Evolutionary conservation across 1,140 invertebrate species (phyloP), one percentile per base, ranked within the genome.

Genomic region (Theocolax elegans): DNA sequence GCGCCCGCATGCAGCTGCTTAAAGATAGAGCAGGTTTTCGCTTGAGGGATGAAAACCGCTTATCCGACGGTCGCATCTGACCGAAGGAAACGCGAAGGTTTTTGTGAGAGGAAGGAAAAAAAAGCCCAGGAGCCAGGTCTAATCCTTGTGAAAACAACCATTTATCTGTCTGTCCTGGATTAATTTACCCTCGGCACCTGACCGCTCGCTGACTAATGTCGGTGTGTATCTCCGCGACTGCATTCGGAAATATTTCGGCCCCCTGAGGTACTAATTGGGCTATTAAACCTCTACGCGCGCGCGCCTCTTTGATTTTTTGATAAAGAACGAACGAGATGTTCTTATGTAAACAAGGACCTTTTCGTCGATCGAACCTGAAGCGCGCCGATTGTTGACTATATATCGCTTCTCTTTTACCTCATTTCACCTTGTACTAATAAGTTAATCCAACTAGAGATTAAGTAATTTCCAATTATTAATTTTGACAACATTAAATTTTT

Each of bases 91-190:
- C 4, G 31, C 31, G 31, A 35, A 35, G 10, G 4, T 6, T 6
- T 35, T 6, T 35, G 10, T 35, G 4, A 35, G 10, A 35, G 4
- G 10, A 46, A 38, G 56, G 8, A 35, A 35, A 35, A 6, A 35
- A 46, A 38, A 63, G 8, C 17, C 59, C 42, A 9, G 49, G 17
- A 38, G 60, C 69, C 10, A 15, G 23, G 56, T n/a, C 63, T 72
- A 67, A 72, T 67, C 48, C 70, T 72, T 62, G 27, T 51, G 70
- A 66, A 72, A 67, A 67, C 63, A 66, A 67, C 29, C 54, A 60
- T 72, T 66, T 67, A 60, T 72, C 64, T 51, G 62, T 53, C 58
- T 23, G 40, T 63, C 29, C 56, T 46, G 51, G 49, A 66, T 67
- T 68, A 72, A 68, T 68, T 72, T 68, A 48, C 54, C 63, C 51